Conservation (phyloP, 2,113 vertebrate genomes). For the Poecilia latipinna region DNA sequence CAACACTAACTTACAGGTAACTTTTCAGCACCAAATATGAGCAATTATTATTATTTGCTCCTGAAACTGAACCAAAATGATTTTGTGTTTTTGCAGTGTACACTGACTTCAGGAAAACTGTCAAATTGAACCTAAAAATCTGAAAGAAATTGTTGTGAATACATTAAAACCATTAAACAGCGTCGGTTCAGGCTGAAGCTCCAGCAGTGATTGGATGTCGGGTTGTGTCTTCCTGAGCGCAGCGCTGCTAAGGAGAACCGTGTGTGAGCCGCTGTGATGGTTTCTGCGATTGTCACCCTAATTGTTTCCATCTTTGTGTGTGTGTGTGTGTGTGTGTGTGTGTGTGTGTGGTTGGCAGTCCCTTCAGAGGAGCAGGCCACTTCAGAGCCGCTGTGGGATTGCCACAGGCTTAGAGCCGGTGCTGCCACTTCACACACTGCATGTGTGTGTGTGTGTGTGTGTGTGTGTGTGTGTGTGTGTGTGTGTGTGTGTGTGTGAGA, state of each 20-base stretch:
- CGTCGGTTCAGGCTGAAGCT: not conserved
- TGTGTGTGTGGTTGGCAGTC: constrained; percentile 44
- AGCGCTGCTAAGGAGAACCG: constrained; percentile 58
- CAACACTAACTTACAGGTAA: too few relatives aligned
- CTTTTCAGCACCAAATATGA: too few relatives aligned
- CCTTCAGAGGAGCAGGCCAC: constrained; percentile 70
- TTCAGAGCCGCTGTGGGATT: constrained; percentile 65
- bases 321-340: constrained; percentile 36
- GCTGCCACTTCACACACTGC: constrained; percentile 64
- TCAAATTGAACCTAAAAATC: not conserved
- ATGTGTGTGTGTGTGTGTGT: constrained; percentile 30
- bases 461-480: too few relatives aligned
- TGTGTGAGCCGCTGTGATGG: constrained; percentile 68
- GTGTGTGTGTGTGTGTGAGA: too few relatives aligned
- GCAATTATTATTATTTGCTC: too few relatives aligned
- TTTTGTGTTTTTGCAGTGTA: too few relatives aligned
- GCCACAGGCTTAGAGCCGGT: constrained; percentile 55
- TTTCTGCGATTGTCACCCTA: constrained; percentile 74
- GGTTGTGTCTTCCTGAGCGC: constrained; percentile 47
- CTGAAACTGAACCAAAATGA: too few relatives aligned
- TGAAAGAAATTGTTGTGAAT: not conserved
- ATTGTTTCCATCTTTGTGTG: constrained; percentile 73
- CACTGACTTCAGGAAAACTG: not conserved
- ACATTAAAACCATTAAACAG: not conserved
- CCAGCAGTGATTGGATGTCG: constrained; percentile 43